Conservation (phyloP, 1,140 invertebrate genomes). For the Brachionus paranguensis region DNA sequence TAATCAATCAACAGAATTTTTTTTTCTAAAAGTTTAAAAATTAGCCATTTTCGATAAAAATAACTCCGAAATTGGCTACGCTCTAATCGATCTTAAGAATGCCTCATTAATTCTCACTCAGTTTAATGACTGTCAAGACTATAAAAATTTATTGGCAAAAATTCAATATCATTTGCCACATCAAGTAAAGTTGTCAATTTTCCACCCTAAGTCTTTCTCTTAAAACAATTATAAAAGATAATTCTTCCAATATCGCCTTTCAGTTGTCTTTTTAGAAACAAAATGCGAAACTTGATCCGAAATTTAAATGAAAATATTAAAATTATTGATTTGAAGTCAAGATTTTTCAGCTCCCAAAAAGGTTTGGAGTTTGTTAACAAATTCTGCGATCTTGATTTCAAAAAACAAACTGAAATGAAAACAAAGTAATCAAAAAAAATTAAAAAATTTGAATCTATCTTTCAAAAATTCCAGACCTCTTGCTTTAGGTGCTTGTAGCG, state of each 20-base stretch:
- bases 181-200: not conserved
- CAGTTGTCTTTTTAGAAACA: not conserved
- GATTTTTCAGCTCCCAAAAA: conserved; percentile 1
- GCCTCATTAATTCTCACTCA: not conserved
- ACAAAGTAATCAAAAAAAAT: not conserved
- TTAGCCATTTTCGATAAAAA: not conserved
- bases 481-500: not conserved
- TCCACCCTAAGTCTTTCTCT: not conserved
- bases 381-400: not conserved
- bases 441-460: too few relatives aligned
- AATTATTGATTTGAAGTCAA: not conserved
- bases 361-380: not conserved
- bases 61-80: not conserved
- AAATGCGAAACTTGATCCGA: not conserved
- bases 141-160: not conserved
- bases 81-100: not conserved
- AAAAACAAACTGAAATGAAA: not conserved
- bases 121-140: not conserved
- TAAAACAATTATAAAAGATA: not conserved
- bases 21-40: not conserved
- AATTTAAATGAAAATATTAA: not conserved
- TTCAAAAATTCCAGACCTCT: not conserved
- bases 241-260: not conserved
- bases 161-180: not conserved
- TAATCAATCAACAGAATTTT: not conserved